Base-by-base conservation (phyloP, 2,113 vertebrate species). In the Bothrops jararaca region DNA sequence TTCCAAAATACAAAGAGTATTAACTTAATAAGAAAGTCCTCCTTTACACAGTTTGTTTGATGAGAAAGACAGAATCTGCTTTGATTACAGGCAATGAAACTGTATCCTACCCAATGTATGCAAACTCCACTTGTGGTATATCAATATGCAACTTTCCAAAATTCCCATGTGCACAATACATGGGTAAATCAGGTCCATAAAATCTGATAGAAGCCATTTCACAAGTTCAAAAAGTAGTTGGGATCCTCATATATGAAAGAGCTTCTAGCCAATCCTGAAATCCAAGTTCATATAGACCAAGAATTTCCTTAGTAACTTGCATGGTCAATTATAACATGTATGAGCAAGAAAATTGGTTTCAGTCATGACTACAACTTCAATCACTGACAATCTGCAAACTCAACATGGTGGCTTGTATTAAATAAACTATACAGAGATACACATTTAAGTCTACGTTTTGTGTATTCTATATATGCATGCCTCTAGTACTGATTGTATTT, bases 1-100 rank as follows among this genome's bases (percentile, higher is more conserved):
- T 95, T 95, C 92, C 60, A 94, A 74, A 93, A 91, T 18, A 89
- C 42, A 91, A 64, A 89, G 90, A n/a, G 56, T 93, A 60, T 88
- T 93, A 92, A 26, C 56, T 93, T 92, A 96, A 85, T 90, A 94
- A 88, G 29, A 93, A 94, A 93, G 87, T 39, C 86, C 53, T 39
- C 86, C 53, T 9, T 39, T 90, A 48, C 39, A 24, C 39, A 90
- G 23, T 29, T 92, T 2, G 89, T 88, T 90, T 93, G 58, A 60
- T 93, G 94, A 90, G 74, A 91, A 93, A 93, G 92, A 91, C 85
- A 58, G 86, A 93, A 48, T 54, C 58, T 54, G 54, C 45, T 58
- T 90, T 74, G 85, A 92, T 88, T 87, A 74, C 58, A 56, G n/a
- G 45, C 53, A 89, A 85, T 45, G 69, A 34, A 93, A 94, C 92